Evolutionary conservation across 2,797 vertebrate species (phyloP).

Genomic region (Sylvilagus floridanus): DNA sequence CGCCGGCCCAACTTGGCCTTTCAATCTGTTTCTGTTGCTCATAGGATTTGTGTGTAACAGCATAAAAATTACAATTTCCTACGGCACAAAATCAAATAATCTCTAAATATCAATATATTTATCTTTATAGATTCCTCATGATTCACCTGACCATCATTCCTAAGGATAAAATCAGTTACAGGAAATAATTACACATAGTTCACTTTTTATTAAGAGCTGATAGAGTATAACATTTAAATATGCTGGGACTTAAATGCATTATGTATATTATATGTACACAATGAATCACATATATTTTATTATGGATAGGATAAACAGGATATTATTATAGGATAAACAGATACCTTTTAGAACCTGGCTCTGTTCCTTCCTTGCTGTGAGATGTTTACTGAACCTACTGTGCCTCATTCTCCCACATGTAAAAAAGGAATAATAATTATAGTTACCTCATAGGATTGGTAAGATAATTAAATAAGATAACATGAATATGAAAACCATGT

Average conservation of each 20-base stretch:
- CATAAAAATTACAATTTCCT: slow-evolving; percentile 16
- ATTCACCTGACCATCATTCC: not conserved
- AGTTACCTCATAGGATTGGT: not conserved
- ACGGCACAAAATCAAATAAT: not conserved
- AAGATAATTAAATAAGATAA: slow-evolving; percentile 17
- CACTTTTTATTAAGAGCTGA: slow-evolving; percentile 46
- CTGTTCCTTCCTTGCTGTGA: not conserved
- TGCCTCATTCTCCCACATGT: not conserved
- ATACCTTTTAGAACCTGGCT: not conserved
- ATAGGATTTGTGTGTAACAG: not conserved
- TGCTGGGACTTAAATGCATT: slow-evolving; percentile 2
- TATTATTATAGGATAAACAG: not conserved
- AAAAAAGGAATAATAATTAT: not conserved
- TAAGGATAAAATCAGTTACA: slow-evolving; percentile 21
- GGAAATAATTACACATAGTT: slow-evolving; percentile 1
- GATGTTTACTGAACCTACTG: not conserved
- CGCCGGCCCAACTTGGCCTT: not conserved
- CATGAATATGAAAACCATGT: not conserved
- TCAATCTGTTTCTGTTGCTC: slow-evolving; percentile 33
- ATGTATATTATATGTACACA: not conserved
- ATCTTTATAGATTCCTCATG: not conserved
- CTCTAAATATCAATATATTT: not conserved
- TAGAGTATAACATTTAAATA: slow-evolving; percentile 29
- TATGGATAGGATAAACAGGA: not conserved
- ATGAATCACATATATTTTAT: not conserved